Percentiles rank a stretch among this genome's conserved stretches.
Evolutionary conservation across 2,113 vertebrate genomes (phyloP).

Genomic region (Rhinolophus sinicus): DNA sequence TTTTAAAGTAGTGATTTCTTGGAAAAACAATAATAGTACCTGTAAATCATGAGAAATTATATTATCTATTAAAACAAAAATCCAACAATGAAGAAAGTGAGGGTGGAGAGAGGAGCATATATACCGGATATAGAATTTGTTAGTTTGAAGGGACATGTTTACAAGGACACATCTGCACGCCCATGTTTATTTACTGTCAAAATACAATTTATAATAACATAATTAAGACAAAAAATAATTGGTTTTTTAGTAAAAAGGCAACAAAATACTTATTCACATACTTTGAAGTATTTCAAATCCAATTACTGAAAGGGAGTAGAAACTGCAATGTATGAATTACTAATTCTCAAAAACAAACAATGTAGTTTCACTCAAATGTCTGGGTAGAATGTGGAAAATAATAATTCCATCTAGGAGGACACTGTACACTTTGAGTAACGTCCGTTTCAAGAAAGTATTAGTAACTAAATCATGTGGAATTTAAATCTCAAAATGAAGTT

Average conservation of each 20-base stretch:
- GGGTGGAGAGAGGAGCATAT: neutral
- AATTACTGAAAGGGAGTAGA: neutral
- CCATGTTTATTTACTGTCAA: neutral
- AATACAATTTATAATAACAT: neutral
- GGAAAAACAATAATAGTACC: neutral
- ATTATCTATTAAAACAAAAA: conserved; percentile 43
- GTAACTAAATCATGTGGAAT: neutral
- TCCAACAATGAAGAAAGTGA: neutral
- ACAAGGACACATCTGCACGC: neutral
- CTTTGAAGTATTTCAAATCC: neutral
- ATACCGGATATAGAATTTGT: neutral
- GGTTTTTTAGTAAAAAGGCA: neutral
- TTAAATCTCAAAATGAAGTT: neutral
- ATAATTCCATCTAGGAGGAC: conserved; percentile 33
- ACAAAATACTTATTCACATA: neutral
- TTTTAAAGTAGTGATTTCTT: conserved; percentile 47
- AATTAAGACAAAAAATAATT: neutral
- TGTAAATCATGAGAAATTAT: neutral
- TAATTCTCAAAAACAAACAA: neutral
- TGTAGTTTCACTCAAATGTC: neutral
- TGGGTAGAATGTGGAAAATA: conserved; percentile 49
- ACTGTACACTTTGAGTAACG: neutral
- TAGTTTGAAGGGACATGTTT: conserved; percentile 10
- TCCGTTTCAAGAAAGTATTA: neutral
- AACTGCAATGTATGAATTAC: neutral